Evolutionary conservation across 2,797 vertebrate species (phyloP).

Genomic region (Phalloptychus januarius): DNA sequence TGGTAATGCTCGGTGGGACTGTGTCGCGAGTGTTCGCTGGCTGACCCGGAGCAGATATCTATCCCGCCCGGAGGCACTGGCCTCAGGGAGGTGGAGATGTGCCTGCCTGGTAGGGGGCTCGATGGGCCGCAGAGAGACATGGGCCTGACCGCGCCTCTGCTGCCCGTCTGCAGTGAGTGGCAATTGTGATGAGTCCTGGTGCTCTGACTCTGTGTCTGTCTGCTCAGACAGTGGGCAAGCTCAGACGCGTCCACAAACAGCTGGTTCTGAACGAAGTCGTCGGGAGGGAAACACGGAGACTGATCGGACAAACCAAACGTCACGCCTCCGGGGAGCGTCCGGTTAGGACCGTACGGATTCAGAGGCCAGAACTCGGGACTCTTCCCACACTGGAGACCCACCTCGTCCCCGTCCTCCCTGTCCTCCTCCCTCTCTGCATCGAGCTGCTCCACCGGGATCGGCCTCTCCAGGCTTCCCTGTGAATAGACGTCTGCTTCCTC

Average conservation of each 20-base stretch:
- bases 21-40: slow-evolving; percentile 65
- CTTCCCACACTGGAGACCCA: slow-evolving; percentile 63
- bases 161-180: slow-evolving; percentile 82
- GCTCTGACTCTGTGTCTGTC: slow-evolving; percentile 85
- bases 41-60: slow-evolving; percentile 68
- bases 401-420: slow-evolving; percentile 74
- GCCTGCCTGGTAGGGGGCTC: slow-evolving; percentile 84
- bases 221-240: slow-evolving; percentile 75
- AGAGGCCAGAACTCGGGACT: slow-evolving; percentile 78
- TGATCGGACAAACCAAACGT: slow-evolving; percentile 64
- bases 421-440: slow-evolving; percentile 67
- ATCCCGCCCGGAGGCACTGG: slow-evolving; percentile 70
- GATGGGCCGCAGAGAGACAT: slow-evolving; percentile 85
- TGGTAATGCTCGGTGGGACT: slow-evolving; percentile 71
- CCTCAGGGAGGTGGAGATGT: slow-evolving; percentile 75
- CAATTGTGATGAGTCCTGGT: slow-evolving; percentile 90
- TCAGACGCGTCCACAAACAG: slow-evolving; percentile 81
- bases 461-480: slow-evolving; percentile 74
- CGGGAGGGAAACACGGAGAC: slow-evolving; percentile 62
- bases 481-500: slow-evolving; percentile 65
- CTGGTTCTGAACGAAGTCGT: slow-evolving; percentile 76
- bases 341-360: slow-evolving; percentile 77
- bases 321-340: slow-evolving; percentile 83
- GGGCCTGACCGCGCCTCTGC: slow-evolving; percentile 75
- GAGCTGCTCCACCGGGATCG: slow-evolving; percentile 59